These are phyloP conservation scores for Oncorhynchus masou DNA, from an alignment of 2,113 vertebrate genomes.

Conservation along the genomic window DNA sequence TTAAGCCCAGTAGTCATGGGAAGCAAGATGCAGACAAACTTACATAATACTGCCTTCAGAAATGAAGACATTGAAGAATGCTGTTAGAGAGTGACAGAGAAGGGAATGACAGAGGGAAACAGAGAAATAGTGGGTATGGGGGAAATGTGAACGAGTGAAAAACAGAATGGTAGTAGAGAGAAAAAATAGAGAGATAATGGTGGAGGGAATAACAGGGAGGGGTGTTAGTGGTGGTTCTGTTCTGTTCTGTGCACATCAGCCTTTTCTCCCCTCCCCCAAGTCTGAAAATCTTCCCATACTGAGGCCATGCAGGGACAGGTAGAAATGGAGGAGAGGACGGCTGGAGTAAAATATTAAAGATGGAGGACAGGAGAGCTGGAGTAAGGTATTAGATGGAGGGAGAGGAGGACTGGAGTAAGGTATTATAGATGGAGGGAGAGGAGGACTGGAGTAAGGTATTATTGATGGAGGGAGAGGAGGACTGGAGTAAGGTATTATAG, in stretches of 20 bases:
- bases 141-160: background rate
- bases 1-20: background rate
- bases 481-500: too few relatives aligned
- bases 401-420: too few relatives aligned
- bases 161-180: background rate
- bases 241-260: background rate
- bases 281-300: background rate
- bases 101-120: background rate
- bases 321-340: too few relatives aligned
- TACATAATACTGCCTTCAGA: background rate
- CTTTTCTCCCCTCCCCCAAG: background rate
- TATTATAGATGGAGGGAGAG: too few relatives aligned
- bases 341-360: too few relatives aligned
- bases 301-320: background rate
- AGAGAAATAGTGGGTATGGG: background rate
- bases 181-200: slow-evolving; percentile 8
- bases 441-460: too few relatives aligned
- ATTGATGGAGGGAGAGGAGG: too few relatives aligned
- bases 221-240: background rate
- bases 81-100: slow-evolving; percentile 5
- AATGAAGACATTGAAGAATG: slow-evolving; percentile 13
- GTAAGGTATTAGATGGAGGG: too few relatives aligned
- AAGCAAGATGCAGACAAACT: background rate
- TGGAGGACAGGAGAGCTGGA: too few relatives aligned
- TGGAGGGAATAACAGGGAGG: background rate